Evolutionary conservation across 2,888 invertebrate genomes (phyloP).

Genomic region (Clostera curtula): DNA sequence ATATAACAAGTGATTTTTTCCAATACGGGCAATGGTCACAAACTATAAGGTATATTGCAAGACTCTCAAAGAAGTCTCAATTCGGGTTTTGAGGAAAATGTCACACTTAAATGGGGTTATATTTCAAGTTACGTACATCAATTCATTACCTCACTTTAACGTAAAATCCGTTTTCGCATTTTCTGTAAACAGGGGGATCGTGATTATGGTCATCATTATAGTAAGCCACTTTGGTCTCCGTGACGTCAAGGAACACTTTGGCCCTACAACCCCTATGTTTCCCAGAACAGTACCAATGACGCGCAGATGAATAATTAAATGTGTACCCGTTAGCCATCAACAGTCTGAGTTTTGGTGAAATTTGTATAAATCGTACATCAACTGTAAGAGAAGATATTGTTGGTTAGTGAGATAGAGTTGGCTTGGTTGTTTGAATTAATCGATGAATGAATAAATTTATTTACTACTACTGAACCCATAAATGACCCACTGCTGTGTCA

Average conservation of each 20-base stretch:
- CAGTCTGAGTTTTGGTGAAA: slow-evolving; percentile 21
- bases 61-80: no score
- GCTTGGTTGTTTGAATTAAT: no score
- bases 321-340: slow-evolving; percentile 35
- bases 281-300: slow-evolving; percentile 38
- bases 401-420: slow-evolving; percentile 4
- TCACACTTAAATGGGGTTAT: no score
- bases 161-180: slow-evolving; percentile 7
- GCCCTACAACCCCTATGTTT: slow-evolving; percentile 32
- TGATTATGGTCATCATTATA: slow-evolving; percentile 21
- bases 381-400: slow-evolving; percentile 11
- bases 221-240: slow-evolving; percentile 14
- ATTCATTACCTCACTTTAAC: slow-evolving; percentile 7
- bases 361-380: slow-evolving; percentile 24
- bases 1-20: no score
- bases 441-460: no score
- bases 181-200: slow-evolving; percentile 8
- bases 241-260: slow-evolving; percentile 20
- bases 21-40: no score
- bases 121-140: no score
- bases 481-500: no score
- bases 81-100: no score
- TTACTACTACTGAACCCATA: no score
- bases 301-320: slow-evolving; percentile 25
- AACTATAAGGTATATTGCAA: no score